These are phyloP conservation scores for Cryptotis parvus DNA, from an alignment of 2,113 vertebrate genomes.

Conservation along the genomic window DNA sequence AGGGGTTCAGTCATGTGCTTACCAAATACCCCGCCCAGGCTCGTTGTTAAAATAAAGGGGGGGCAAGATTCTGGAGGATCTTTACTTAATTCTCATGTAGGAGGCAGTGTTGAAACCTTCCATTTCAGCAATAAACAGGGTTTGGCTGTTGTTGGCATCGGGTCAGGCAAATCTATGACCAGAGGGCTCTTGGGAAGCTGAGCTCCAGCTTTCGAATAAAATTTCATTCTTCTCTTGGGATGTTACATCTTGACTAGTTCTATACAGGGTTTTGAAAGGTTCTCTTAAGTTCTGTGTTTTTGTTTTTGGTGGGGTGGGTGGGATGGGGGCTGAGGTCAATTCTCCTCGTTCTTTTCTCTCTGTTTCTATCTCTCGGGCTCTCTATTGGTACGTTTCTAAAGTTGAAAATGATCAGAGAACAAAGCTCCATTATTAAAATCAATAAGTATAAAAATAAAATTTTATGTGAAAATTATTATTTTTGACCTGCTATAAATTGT, in stretches of 20 bases:
- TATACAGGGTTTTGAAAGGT: slow-evolving; percentile 9
- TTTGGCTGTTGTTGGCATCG: not conserved
- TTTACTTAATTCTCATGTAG: slow-evolving; percentile 23
- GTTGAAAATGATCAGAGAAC: no score
- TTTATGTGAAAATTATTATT: no score
- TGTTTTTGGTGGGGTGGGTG: no score
- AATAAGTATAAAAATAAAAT: no score
- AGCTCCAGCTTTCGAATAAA: not conserved
- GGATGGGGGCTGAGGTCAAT: not conserved
- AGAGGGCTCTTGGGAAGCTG: not conserved
- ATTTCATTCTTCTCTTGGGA: not conserved
- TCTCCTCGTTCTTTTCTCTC: not conserved
- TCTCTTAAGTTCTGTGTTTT: not conserved
- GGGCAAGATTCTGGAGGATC: not conserved
- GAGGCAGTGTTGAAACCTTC: not conserved
- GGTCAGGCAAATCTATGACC: not conserved
- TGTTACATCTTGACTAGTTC: not conserved
- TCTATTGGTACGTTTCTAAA: no score
- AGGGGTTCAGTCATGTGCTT: not conserved
- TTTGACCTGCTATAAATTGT: no score
- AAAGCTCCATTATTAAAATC: no score
- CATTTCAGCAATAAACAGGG: not conserved
- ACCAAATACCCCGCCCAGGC: not conserved
- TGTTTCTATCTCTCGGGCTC: not conserved
- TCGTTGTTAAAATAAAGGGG: not conserved